Conservation (phyloP, 1,140 invertebrate species). For the Pararge aegeria region DNA sequence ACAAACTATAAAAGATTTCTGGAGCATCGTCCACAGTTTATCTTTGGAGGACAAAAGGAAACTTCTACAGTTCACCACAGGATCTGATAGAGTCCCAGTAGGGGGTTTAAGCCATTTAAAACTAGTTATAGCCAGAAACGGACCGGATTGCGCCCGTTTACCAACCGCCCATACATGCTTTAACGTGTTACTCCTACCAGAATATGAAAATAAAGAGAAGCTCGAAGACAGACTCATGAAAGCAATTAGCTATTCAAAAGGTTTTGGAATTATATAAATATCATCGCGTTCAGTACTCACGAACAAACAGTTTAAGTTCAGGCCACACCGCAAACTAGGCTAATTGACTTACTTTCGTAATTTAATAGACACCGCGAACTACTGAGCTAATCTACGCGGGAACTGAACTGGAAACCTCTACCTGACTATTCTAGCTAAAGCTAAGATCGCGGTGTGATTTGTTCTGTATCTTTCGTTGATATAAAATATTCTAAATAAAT, state of each 20-base stretch:
- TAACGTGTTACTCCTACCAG: constrained; percentile 95
- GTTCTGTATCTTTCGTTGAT: neutral
- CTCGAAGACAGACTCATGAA: constrained; percentile 92
- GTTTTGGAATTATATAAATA: constrained; percentile 90
- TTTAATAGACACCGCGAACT: no score
- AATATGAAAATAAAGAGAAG: constrained; percentile 91
- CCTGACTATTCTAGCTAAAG: no score
- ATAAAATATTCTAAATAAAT: constrained; percentile 2
- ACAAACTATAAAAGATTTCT: constrained; percentile 93
- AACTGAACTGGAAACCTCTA: no score
- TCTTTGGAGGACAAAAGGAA: constrained; percentile 92
- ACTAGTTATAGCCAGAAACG: constrained; percentile 89
- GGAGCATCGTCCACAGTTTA: constrained; percentile 95
- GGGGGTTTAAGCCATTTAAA: constrained; percentile 94
- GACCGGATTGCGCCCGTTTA: constrained; percentile 88
- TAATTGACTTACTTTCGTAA: no score
- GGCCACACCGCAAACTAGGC: no score
- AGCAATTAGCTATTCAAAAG: constrained; percentile 94
- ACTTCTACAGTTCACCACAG: constrained; percentile 95
- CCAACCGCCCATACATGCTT: constrained; percentile 97
- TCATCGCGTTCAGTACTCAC: constrained; percentile 5
- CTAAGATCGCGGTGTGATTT: no score
- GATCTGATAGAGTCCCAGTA: constrained; percentile 96
- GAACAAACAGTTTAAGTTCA: constrained; percentile 21
- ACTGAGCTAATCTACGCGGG: no score